Evolutionary conservation across 2,888 invertebrate genomes (phyloP), one percentile per base, ranked within the genome.

Genomic region (Amphipoea lucens): DNA sequence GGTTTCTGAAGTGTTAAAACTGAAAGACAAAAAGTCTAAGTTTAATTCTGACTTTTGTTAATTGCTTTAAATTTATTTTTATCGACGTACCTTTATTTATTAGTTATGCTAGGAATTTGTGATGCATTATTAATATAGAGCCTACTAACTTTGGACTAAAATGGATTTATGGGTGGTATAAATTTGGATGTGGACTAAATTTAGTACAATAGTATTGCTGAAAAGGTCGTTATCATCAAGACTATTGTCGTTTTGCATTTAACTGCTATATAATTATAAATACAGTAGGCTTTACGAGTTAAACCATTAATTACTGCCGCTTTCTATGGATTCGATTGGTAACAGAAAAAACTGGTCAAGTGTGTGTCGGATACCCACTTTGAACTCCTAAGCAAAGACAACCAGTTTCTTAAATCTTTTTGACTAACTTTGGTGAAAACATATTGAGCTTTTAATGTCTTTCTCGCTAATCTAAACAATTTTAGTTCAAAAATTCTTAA

Each of bases 51-150:
- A 76, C 78, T 85, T 82, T 74, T n/a, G 66, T 82, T 76, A 54
- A 87, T 86, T 82, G 79, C 23, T 70, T 82, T 51, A 76, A 84
- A 82, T 85, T 82, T 84, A 79, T 78, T 76, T 76, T 87, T 87
- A 84, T 84, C 29, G 68, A 5, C 36, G 7, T 17, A 60, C 14
- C 6, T 45, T 76, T 76, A 78, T 88, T 88, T 86, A 86, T 88
- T 80, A 54, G 60, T 42, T 76, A 74, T 78, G 51, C 48, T 57
- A 0, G 74, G 85, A 79, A 88, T 87, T 84, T 77, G 63, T 76
- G 57, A 76, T 87, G 86, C 54, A 88, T 88, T 79, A 87, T 86
- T 87, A 74, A 87, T 86, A 71, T 17, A 6, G 14, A 29, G 12
- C 36, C 42, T 45, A 67, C 60, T 48, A 40, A 57, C 72, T 78